Conservation (phyloP, 2,113 vertebrate genomes). For the Hydrolagus affinis region DNA sequence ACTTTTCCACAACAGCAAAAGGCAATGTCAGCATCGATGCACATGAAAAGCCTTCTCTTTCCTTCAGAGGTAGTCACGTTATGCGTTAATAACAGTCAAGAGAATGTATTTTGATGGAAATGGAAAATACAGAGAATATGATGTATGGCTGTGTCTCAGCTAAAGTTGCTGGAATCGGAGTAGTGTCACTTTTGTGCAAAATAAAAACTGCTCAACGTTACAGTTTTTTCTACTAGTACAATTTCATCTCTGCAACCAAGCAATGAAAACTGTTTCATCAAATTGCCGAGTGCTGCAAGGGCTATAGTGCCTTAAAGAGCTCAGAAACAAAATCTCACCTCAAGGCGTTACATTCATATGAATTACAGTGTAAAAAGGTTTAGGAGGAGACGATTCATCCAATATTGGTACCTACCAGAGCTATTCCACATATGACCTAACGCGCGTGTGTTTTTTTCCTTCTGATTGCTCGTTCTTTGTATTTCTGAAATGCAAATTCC, state of each 20-base stretch:
- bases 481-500: neutral
- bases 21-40: neutral
- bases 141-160: neutral
- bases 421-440: no score
- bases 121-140: neutral
- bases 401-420: no score
- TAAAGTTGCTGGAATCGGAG: neutral
- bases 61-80: neutral
- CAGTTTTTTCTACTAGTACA: neutral
- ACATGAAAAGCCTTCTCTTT: neutral
- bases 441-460: no score
- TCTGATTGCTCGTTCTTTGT: no score
- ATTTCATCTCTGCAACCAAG: neutral
- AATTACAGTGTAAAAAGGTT: no score
- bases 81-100: neutral
- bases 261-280: neutral
- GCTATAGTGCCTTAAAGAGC: no score
- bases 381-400: no score
- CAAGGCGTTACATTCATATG: no score
- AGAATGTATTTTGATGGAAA: neutral
- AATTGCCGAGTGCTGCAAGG: no score
- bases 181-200: constrained; percentile 6
- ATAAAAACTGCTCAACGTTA: constrained; percentile 6
- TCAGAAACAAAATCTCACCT: no score
- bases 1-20: neutral